phyloP scores from a whole-genome alignment of 2,888 invertebrate genomes.

The Mythimna pallens region DNA sequence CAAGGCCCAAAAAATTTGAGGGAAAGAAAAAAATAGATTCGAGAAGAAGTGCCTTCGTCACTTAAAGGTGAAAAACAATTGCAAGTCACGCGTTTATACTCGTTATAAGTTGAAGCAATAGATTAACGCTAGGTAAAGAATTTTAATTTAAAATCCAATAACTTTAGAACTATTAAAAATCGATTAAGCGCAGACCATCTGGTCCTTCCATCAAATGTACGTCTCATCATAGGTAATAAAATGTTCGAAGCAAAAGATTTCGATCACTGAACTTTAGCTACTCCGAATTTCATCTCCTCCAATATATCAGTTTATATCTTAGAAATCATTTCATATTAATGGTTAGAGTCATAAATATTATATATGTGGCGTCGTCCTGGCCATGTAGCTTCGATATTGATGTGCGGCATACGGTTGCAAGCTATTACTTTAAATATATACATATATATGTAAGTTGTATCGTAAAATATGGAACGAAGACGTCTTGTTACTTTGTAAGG shows the following conservation, averaged over 20 bases:
- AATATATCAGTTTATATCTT: slow-evolving; percentile 32
- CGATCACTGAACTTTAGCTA: slow-evolving; percentile 19
- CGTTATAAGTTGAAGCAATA: neutral
- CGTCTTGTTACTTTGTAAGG: slow-evolving; percentile 31
- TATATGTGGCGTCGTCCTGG: slow-evolving; percentile 33
- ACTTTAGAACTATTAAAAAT: neutral
- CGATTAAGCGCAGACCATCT: slow-evolving; percentile 18
- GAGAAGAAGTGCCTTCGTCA: neutral
- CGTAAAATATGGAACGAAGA: slow-evolving; percentile 49
- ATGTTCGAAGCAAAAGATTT: slow-evolving; percentile 3
- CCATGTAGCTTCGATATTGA: slow-evolving; percentile 39
- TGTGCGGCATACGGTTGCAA: slow-evolving; percentile 34
- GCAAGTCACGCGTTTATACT: neutral
- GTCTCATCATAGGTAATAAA: slow-evolving; percentile 22
- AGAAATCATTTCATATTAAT: slow-evolving; percentile 56
- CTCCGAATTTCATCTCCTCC: slow-evolving; percentile 21
- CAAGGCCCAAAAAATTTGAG: too few relatives aligned
- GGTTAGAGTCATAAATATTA: slow-evolving; percentile 56
- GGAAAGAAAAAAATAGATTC: too few relatives aligned
- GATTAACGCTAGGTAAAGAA: neutral
- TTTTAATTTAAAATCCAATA: neutral
- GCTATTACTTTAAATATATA: slow-evolving; percentile 27
- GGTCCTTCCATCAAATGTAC: slow-evolving; percentile 6
- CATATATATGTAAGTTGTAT: neutral
- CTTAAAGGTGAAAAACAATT: neutral